Conservation (phyloP, 1,140 invertebrate species). For the Anagrus nilaparvatae region DNA sequence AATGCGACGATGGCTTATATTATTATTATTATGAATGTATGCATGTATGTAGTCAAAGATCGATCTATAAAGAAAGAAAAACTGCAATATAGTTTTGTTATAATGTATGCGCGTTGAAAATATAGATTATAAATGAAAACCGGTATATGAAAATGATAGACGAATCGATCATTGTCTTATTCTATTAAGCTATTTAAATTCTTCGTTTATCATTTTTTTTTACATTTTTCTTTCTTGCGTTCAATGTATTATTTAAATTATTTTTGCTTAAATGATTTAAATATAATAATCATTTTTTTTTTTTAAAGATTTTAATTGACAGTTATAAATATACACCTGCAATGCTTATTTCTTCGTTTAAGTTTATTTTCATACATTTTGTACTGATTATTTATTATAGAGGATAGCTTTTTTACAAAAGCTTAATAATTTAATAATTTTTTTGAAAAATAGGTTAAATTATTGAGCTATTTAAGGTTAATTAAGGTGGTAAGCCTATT, state of each 20-base stretch:
- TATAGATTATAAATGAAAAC: not conserved
- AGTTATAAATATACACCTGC: not conserved
- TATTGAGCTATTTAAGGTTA: too few species aligned
- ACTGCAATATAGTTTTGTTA: not conserved
- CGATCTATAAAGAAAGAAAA: not conserved
- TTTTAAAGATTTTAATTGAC: not conserved
- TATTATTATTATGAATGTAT: slow-evolving; percentile 24
- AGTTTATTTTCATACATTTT: too few species aligned
- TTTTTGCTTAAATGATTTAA: not conserved
- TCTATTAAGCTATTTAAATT: slow-evolving; percentile 15
- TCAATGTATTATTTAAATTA: not conserved
- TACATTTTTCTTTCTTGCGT: slow-evolving; percentile 8
- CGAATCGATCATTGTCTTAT: slow-evolving; percentile 15
- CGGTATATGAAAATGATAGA: not conserved
- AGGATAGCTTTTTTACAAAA: too few species aligned
- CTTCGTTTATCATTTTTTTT: too few species aligned
- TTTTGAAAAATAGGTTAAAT: too few species aligned
- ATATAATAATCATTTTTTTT: not conserved
- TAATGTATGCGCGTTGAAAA: not conserved
- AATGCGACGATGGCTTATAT: slow-evolving; percentile 19
- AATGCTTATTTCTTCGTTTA: slow-evolving; percentile 2
- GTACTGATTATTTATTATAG: too few species aligned
- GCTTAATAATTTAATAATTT: too few species aligned
- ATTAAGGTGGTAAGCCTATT: too few species aligned
- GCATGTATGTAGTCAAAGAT: slow-evolving; percentile 6